A percentile compares a stretch with the other conserved stretches of the same genome.
These are phyloP conservation scores for Pholis gunnellus DNA, from an alignment of 2,113 vertebrate species.

Conservation along the genomic window DNA sequence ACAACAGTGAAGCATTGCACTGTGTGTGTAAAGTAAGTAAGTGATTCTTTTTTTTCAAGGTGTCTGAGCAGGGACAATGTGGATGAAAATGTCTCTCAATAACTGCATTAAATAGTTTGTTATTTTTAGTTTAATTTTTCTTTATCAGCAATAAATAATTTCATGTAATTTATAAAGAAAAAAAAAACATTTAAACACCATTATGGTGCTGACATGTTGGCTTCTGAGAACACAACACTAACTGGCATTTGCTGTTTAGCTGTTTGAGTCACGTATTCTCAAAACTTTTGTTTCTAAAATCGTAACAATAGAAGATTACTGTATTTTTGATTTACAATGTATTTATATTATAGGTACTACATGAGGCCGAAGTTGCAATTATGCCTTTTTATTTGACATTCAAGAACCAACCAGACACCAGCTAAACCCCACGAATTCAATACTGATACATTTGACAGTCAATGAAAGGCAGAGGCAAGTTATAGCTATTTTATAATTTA, in stretches of 20 bases:
- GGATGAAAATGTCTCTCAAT: neutral
- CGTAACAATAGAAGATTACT: neutral
- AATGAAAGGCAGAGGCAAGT: no score
- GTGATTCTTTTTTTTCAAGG: neutral
- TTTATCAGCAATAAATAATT: neutral
- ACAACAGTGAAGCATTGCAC: neutral
- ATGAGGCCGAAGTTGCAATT: neutral
- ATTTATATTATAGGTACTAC: neutral
- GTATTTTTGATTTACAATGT: neutral
- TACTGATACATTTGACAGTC: no score
- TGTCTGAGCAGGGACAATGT: neutral
- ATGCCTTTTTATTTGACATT: no score
- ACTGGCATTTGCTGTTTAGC: neutral
- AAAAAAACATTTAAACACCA: neutral
- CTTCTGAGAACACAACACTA: neutral
- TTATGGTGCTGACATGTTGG: neutral
- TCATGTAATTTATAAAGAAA: neutral
- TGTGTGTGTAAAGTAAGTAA: neutral
- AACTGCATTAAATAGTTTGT: neutral
- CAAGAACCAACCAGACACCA: no score
- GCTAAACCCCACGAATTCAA: no score
- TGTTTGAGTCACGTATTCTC: neutral
- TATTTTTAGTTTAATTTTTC: neutral
- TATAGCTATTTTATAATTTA: no score
- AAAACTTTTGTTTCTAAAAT: neutral